Evolutionary conservation across 2,888 invertebrate genomes (phyloP).

Genomic region (Pyrochroa serraticornis): DNA sequence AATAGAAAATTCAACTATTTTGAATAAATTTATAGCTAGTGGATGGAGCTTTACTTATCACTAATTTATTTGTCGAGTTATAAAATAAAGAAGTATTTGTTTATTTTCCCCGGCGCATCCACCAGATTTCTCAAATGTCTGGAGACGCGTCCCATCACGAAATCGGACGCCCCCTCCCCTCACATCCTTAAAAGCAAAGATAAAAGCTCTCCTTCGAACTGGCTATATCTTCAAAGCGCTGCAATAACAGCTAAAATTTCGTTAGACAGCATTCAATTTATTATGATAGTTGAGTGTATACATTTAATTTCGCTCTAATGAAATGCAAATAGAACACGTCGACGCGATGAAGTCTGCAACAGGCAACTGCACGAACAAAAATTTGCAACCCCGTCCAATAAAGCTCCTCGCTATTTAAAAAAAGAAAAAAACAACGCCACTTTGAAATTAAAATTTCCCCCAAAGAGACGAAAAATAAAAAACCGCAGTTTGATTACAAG

Average conservation of each 20-base stretch:
- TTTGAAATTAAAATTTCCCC: not conserved
- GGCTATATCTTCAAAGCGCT: not conserved
- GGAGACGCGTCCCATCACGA: no score
- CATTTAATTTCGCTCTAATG: constrained; percentile 19
- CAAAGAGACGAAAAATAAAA: constrained; percentile 5
- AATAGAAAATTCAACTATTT: no score
- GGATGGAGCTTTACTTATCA: no score
- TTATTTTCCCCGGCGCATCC: constrained; percentile 3
- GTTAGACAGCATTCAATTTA: no score
- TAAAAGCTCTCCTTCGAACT: not conserved
- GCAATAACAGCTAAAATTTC: constrained; percentile 2
- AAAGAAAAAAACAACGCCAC: not conserved
- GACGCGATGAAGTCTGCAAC: constrained; percentile 22
- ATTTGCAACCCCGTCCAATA: constrained; percentile 14
- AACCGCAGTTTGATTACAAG: constrained; percentile 8
- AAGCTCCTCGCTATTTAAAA: constrained; percentile 10
- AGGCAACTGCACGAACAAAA: constrained; percentile 17
- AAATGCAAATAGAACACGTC: constrained; percentile 22
- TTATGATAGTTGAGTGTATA: constrained; percentile 7
- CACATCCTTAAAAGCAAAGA: not conserved
- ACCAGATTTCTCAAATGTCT: not conserved
- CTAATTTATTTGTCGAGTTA: no score
- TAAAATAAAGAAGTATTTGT: not conserved
- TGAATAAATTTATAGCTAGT: no score
- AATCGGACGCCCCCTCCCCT: no score